These are phyloP conservation scores for Drosophila pegasa DNA, from an alignment of 2,888 invertebrate genomes.

Conservation along the genomic window DNA sequence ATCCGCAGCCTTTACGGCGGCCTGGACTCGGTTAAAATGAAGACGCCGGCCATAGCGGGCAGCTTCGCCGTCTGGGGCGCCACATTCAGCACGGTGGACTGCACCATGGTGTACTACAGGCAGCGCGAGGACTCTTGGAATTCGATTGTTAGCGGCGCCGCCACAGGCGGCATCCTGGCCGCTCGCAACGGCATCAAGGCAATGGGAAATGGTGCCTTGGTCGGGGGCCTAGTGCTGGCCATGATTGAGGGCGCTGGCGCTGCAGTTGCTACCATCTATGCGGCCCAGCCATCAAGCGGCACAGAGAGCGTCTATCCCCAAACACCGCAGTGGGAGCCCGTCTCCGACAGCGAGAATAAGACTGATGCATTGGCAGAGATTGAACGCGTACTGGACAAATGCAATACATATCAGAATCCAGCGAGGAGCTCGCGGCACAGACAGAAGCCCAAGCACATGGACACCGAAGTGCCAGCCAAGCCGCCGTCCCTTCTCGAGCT, in stretches of 20 bases:
- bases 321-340: constrained; percentile 57
- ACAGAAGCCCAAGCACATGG: background rate
- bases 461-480: constrained; percentile 7
- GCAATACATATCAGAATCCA: constrained; percentile 27
- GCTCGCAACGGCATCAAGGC: constrained; percentile 67
- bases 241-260: constrained; percentile 67
- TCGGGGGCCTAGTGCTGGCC: constrained; percentile 67
- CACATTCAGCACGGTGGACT: constrained; percentile 70
- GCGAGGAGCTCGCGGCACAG: background rate
- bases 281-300: constrained; percentile 29
- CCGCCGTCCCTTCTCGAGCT: constrained; percentile 52
- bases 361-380: constrained; percentile 47
- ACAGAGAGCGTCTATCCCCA: constrained; percentile 7
- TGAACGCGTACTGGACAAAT: constrained; percentile 56
- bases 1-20: constrained; percentile 65
- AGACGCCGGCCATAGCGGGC: constrained; percentile 64
- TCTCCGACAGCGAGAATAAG: constrained; percentile 1
- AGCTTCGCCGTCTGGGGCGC: constrained; percentile 71
- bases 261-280: constrained; percentile 70
- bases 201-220: constrained; percentile 66
- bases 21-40: constrained; percentile 61
- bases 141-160: constrained; percentile 65
- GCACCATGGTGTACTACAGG: constrained; percentile 58
- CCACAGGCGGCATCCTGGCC: constrained; percentile 66
- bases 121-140: constrained; percentile 69